These are phyloP conservation scores for Odontothrips loti DNA, from an alignment of 2,888 invertebrate genomes.

Conservation along the genomic window DNA sequence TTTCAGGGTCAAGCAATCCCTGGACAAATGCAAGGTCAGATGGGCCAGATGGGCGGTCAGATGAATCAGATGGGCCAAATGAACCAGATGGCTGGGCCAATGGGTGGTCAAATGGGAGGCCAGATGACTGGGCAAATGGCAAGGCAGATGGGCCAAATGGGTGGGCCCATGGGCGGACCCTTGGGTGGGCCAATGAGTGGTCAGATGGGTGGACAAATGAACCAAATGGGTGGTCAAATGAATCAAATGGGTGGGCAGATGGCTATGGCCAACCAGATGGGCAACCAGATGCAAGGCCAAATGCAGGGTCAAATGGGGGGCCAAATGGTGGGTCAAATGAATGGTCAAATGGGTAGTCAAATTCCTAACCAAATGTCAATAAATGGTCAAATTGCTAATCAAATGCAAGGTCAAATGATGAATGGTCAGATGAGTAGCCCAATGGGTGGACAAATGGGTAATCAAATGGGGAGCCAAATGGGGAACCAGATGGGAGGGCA, in stretches of 20 bases:
- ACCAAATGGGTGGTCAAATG: constrained; percentile 46
- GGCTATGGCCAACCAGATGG: constrained; percentile 42
- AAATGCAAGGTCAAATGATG: constrained; percentile 40
- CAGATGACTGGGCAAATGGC: constrained; percentile 32
- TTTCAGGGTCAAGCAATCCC: constrained; percentile 14
- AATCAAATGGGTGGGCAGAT: constrained; percentile 45
- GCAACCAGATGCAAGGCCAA: constrained; percentile 42
- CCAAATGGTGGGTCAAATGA: constrained; percentile 41
- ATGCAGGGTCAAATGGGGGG: constrained; percentile 48
- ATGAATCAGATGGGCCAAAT: constrained; percentile 46
- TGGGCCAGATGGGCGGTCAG: constrained; percentile 22
- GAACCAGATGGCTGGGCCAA: constrained; percentile 44
- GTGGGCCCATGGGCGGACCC: constrained; percentile 48
- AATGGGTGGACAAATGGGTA: constrained; percentile 42
- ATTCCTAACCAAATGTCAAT: constrained; percentile 32
- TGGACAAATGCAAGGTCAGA: constrained; percentile 35
- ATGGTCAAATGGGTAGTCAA: constrained; percentile 43
- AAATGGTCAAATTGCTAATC: constrained; percentile 44
- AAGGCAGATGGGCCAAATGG: constrained; percentile 35
- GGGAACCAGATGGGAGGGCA: constrained; percentile 36
- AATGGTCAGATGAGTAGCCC: constrained; percentile 6
- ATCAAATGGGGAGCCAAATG: constrained; percentile 44
- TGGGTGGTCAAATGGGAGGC: constrained; percentile 44
- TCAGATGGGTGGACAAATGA: constrained; percentile 49
- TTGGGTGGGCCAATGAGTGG: constrained; percentile 47